These are phyloP conservation scores for Silurus aristotelis DNA, from an alignment of 2,797 vertebrate genomes.

Conservation along the genomic window DNA sequence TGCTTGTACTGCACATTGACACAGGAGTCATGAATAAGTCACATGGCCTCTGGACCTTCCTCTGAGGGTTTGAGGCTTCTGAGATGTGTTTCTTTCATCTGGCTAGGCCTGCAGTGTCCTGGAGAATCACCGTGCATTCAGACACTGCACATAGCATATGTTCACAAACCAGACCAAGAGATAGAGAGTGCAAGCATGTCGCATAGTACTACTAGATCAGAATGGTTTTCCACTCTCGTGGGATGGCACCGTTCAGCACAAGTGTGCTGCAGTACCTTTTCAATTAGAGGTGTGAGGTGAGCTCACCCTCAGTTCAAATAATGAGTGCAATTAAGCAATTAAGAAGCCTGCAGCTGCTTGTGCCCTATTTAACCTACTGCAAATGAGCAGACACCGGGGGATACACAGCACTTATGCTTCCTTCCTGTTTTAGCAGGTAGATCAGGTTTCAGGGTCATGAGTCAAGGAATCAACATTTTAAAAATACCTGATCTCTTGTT, in stretches of 20 bases:
- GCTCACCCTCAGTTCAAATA: constrained; percentile 68
- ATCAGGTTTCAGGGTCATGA: constrained; percentile 48
- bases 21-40: constrained; percentile 79
- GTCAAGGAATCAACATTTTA: constrained; percentile 21
- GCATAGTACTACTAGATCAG: constrained; percentile 59
- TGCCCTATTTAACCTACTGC: constrained; percentile 63
- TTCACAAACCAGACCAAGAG: constrained; percentile 40
- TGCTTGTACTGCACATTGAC: constrained; percentile 51
- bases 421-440: constrained; percentile 58
- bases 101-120: constrained; percentile 70
- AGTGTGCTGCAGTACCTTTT: constrained; percentile 55
- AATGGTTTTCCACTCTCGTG: constrained; percentile 62
- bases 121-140: constrained; percentile 66
- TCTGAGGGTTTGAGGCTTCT: constrained; percentile 72
- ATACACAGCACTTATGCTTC: constrained; percentile 58
- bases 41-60: constrained; percentile 76
- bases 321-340: constrained; percentile 75
- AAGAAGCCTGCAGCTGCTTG: constrained; percentile 63
- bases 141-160: constrained; percentile 61
- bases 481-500: constrained; percentile 31
- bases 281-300: constrained; percentile 66
- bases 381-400: constrained; percentile 68
- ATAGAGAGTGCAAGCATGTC: constrained; percentile 19
- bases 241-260: constrained; percentile 59
- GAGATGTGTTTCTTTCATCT: constrained; percentile 75